phyloP scores from a whole-genome alignment of 2,797 vertebrate genomes.

The Takifugu rubripes region DNA sequence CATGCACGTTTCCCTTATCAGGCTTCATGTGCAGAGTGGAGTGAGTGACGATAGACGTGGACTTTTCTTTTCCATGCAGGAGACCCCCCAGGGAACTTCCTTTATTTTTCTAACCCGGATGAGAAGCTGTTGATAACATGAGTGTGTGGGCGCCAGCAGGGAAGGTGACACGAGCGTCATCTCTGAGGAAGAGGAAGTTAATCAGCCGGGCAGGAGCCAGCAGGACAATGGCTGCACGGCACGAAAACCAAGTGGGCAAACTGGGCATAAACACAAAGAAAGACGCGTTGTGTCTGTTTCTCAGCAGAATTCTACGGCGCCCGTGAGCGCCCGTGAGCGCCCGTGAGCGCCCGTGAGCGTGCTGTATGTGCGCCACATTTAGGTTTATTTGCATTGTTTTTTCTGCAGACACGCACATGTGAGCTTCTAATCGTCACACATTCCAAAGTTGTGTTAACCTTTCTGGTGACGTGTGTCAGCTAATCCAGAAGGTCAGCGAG shows the following conservation, averaged over 20 bases:
- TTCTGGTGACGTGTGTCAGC: slow-evolving; percentile 63
- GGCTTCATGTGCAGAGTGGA: slow-evolving; percentile 6
- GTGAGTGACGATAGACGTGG: slow-evolving; percentile 42
- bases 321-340: slow-evolving; percentile 34
- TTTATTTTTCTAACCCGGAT: slow-evolving; percentile 69
- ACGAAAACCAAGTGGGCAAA: slow-evolving; percentile 56
- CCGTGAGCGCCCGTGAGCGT: slow-evolving; percentile 37
- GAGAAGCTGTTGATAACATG: slow-evolving; percentile 65
- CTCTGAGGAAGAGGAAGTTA: slow-evolving; percentile 71
- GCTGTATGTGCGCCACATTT: slow-evolving; percentile 30
- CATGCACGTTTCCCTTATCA: slow-evolving; percentile 38
- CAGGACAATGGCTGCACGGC: slow-evolving; percentile 54
- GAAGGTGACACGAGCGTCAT: slow-evolving; percentile 71
- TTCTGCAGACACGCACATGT: slow-evolving; percentile 14
- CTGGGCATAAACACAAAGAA: slow-evolving; percentile 50
- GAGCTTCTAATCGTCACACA: slow-evolving; percentile 48
- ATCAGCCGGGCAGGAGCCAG: slow-evolving; percentile 51
- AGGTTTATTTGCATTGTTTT: slow-evolving; percentile 17
- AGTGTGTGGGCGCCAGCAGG: slow-evolving; percentile 62
- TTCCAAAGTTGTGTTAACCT: slow-evolving; percentile 71
- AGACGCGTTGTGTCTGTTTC: slow-evolving; percentile 33
- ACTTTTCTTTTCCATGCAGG: slow-evolving; percentile 53
- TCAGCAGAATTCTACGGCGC: slow-evolving; percentile 20
- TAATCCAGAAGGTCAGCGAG: slow-evolving; percentile 66
- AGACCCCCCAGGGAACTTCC: slow-evolving; percentile 62